Evolutionary conservation across 2,888 invertebrate species (phyloP), one percentile per base, ranked within the genome.

Genomic region (Leptinotarsa haldemani): DNA sequence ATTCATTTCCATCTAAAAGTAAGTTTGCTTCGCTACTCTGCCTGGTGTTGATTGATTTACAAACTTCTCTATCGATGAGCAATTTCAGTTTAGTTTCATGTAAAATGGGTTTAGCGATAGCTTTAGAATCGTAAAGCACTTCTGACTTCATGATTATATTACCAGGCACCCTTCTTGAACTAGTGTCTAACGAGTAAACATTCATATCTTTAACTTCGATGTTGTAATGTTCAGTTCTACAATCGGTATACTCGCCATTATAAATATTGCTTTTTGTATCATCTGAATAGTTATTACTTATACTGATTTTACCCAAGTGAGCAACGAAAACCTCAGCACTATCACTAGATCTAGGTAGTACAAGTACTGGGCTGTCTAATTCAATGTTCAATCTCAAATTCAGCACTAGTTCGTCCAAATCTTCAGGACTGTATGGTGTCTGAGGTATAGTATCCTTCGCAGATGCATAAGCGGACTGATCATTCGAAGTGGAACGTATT

Each of bases 311-410:
- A 53, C 98, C 98, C 78, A 98, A 90, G 90, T 97, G 97, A 18
- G 96, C 96, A 56, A 98, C 95, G 80, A 97, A 90, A 69, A 97
- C 97, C 85, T 96, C 93, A 15, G 92, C 84, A 86, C 96, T 96
- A 80, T 90, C 90, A 47, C 93, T 91, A 13, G 92, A 91, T 77
- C 95, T 90, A 0, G 98, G 97, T 70, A 98, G 88, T 73, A 98
- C 94, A 79, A 98, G 91, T 61, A 98, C 96, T 0, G 98, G 98
- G 68, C 96, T 97, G 86, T 97, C 95, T 81, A 98, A 89, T 76
- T 95, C 91, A 67, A 97, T 90, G 86, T 94, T 94, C 75, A 97
- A 88, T 73, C 93, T 93, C 79, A 85, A 70, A 71, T 82, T 81
- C 74, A 83, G 85, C 46, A 83, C 74, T 76, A 85, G 85, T 73